Evolutionary conservation across 2,113 vertebrate genomes (phyloP).

Genomic region (Sinocyclocheilus anshuiensis): DNA sequence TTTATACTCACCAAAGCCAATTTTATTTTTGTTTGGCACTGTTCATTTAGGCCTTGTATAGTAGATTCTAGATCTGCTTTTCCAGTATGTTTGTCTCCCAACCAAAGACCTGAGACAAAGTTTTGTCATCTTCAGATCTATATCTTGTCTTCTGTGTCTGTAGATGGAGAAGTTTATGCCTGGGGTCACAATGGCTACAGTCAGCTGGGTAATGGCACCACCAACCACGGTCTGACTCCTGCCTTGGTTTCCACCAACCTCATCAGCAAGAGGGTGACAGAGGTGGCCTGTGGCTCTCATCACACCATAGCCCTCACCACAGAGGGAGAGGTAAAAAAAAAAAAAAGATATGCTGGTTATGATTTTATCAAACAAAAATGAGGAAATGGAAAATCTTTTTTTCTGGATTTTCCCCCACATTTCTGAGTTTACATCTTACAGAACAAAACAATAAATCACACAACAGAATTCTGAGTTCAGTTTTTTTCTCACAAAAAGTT

Average conservation of each 20-base stretch:
- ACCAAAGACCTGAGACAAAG: not conserved
- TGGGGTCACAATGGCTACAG: constrained; percentile 98
- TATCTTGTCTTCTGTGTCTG: constrained; percentile 43
- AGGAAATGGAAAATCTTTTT: not conserved
- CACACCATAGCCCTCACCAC: constrained; percentile 92
- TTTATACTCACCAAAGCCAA: not conserved
- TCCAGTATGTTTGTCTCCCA: not conserved
- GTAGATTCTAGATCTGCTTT: not conserved
- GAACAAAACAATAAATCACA: no score
- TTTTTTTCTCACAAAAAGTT: no score
- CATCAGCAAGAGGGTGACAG: constrained; percentile 88
- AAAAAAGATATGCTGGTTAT: not conserved
- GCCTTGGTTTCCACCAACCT: constrained; percentile 93
- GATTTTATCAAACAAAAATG: not conserved
- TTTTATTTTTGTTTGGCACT: not conserved
- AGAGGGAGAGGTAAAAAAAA: constrained; percentile 87
- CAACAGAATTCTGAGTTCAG: no score
- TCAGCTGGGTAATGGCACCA: constrained; percentile 94
- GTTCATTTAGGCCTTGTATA: not conserved
- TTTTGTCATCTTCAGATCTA: not conserved
- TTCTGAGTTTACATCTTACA: no score
- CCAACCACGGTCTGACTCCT: constrained; percentile 87
- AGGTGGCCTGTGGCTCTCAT: constrained; percentile 96
- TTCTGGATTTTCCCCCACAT: no score
- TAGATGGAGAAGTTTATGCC: constrained; percentile 95